Base-by-base conservation (phyloP, 2,113 vertebrate species). In the Verasper variegatus region DNA sequence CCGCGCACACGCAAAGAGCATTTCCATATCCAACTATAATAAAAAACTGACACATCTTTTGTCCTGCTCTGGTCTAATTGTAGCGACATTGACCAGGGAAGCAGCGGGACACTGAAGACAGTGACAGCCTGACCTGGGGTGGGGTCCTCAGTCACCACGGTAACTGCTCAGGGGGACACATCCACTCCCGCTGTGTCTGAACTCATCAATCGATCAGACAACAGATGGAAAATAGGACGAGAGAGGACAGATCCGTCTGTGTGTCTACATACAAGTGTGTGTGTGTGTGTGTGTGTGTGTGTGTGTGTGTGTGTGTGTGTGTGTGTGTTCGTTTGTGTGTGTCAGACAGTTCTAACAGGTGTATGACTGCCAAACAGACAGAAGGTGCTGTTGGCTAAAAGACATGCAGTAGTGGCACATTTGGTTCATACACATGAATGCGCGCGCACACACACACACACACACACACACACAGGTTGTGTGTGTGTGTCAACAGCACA, bases 201-300 rank as follows among this genome's bases (percentile, higher is more conserved):
- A 89, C 78, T 84, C 81, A 92, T 94, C 93, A 92, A 91, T 91
- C 64, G 80, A 90, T 87, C 88, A 78, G 89, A 91, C 89, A 89
- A 82, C 89, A 92, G 91, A 92, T 90, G 89, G 82, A 80, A 76
- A 86, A 83, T 80, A 73, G 79, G 65, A 90, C 58, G 40, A 71
- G 78, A 78, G 57, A 76, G 63, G 80, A 84, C 68, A 63, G 47
- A 40, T 74, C 45, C 83, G 74, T 74, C 27, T 73, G 31, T 72
- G 42, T 45, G 42, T 45, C 12, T 45, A 15, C 14, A 15, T 45
- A 15, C 55, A 23, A 54, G 31, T 62, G 59, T 62, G 63, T 55
- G 54, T n/a, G 65, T 71, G 27, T 77, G 35, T 66, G 23, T 45
- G 42, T 56, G 51, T 72, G 23, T 71, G 10, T 62, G 26, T 49